Evolutionary conservation across 2,888 invertebrate species (phyloP).

Genomic region (Liodrosophila aerea): DNA sequence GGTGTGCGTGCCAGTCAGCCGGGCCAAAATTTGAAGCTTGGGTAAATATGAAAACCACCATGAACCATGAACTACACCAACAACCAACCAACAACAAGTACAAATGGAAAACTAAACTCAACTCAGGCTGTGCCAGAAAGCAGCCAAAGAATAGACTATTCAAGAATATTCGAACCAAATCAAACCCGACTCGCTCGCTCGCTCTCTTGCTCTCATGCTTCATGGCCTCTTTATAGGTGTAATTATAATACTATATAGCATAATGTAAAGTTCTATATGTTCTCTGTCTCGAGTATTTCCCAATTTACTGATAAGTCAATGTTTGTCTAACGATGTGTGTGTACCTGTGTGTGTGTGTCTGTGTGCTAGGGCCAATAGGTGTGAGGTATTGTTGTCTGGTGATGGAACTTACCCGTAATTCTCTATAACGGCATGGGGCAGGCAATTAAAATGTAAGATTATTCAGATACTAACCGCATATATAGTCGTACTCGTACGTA

Average conservation of each 20-base stretch:
- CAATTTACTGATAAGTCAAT: slow-evolving; percentile 14
- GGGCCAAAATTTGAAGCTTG: slow-evolving; percentile 98
- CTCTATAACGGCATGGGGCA: slow-evolving; percentile 23
- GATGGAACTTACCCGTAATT: no score
- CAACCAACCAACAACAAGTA: slow-evolving; percentile 26
- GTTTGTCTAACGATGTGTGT: slow-evolving; percentile 16
- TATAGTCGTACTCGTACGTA: no score
- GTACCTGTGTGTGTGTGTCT: slow-evolving; percentile 21
- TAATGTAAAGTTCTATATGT: slow-evolving; percentile 36
- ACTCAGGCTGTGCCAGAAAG: slow-evolving; percentile 37
- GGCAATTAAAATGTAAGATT: neutral
- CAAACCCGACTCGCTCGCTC: slow-evolving; percentile 60
- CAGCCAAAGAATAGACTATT: slow-evolving; percentile 10
- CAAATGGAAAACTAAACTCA: slow-evolving; percentile 72
- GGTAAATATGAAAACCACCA: slow-evolving; percentile 87
- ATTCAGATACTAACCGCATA: slow-evolving; percentile 8
- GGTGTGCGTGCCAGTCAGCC: slow-evolving; percentile 90
- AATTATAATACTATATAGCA: slow-evolving; percentile 17
- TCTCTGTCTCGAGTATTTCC: slow-evolving; percentile 11
- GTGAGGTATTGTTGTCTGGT: slow-evolving; percentile 44
- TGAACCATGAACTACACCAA: slow-evolving; percentile 30
- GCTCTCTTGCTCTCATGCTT: slow-evolving; percentile 59
- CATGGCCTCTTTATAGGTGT: slow-evolving; percentile 37
- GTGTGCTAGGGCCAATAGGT: slow-evolving; percentile 31
- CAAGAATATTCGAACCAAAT: slow-evolving; percentile 11